Conservation (phyloP, 1,140 invertebrate genomes). For the Conus betulinus region DNA sequence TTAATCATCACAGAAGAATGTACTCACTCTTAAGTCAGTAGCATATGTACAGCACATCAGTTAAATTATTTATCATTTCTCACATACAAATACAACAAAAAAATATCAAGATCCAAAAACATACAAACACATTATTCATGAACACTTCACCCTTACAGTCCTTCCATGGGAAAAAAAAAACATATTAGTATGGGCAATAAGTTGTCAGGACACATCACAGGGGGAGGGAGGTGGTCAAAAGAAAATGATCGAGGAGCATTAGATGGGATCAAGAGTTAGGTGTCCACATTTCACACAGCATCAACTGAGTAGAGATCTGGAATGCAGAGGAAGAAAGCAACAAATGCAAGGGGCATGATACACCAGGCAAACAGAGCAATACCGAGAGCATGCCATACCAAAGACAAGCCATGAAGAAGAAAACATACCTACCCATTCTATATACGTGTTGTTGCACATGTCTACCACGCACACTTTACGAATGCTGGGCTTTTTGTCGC, state of each 20-base stretch:
- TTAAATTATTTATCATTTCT: too few relatives aligned
- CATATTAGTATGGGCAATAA: background rate
- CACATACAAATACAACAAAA: background rate
- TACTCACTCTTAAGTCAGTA: too few relatives aligned
- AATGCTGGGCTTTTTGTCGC: constrained; percentile 45
- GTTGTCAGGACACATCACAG: background rate
- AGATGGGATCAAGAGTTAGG: too few relatives aligned
- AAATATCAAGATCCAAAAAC: background rate
- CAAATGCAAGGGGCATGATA: background rate
- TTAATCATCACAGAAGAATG: too few relatives aligned
- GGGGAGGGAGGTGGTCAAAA: background rate
- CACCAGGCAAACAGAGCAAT: background rate
- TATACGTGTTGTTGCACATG: constrained; percentile 32
- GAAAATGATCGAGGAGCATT: too few relatives aligned
- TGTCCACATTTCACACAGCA: too few relatives aligned
- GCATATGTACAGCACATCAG: too few relatives aligned
- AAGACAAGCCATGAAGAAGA: background rate
- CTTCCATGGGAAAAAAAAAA: background rate
- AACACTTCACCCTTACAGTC: background rate
- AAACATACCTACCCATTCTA: constrained; percentile 42
- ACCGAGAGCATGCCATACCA: background rate
- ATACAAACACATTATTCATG: background rate
- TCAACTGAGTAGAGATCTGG: too few relatives aligned
- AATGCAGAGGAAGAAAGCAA: background rate
- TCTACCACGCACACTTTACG: constrained; percentile 54